Percentiles rank a stretch among this genome's conserved stretches.
These are phyloP conservation scores for Heliconius ismenius DNA, from an alignment of 2,888 invertebrate genomes.

Conservation along the genomic window DNA sequence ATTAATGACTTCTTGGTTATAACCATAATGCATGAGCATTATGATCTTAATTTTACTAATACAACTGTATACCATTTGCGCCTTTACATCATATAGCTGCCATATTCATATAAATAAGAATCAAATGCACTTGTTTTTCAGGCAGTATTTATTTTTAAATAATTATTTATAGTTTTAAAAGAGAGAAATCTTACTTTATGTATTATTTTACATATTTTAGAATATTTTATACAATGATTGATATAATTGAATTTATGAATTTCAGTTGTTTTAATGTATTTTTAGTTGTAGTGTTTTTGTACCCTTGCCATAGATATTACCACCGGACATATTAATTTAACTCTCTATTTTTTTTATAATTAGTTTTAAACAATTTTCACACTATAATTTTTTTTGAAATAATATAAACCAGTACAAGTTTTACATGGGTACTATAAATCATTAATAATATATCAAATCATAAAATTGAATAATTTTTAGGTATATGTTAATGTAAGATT, in stretches of 20 bases:
- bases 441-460: constrained; percentile 1
- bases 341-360: constrained; percentile 21
- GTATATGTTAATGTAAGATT: constrained; percentile 1
- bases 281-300: constrained; percentile 20
- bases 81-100: neutral
- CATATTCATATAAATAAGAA: neutral
- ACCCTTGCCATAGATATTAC: constrained; percentile 36
- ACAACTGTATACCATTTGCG: neutral
- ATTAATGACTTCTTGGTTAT: no score
- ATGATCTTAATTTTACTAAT: neutral
- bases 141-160: constrained; percentile 29
- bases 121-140: constrained; percentile 17
- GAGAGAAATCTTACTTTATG: constrained; percentile 31
- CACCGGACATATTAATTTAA: constrained; percentile 27
- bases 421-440: neutral
- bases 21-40: no score
- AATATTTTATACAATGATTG: constrained; percentile 25
- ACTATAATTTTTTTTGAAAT: neutral
- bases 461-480: constrained; percentile 1
- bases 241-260: constrained; percentile 18
- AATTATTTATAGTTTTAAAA: constrained; percentile 27
- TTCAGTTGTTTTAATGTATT: constrained; percentile 21
- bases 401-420: neutral
- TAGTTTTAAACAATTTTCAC: neutral
- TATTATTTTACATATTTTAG: constrained; percentile 28